Evolutionary conservation across 1,140 invertebrate genomes (phyloP).

Genomic region (Hermetia illucens): DNA sequence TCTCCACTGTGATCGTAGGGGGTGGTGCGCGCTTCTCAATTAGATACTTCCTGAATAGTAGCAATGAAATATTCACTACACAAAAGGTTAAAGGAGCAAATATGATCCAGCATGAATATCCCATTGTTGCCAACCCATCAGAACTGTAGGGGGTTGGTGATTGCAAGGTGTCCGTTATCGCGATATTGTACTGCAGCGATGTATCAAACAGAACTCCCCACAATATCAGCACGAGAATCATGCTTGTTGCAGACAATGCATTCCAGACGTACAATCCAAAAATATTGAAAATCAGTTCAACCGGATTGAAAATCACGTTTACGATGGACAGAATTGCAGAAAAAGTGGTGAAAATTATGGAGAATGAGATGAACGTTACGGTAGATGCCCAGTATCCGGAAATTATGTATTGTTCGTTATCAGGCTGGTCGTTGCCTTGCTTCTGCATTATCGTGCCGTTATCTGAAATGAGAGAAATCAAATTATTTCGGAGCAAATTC

Average conservation of each 20-base stretch:
- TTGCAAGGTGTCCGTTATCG: constrained; percentile 6
- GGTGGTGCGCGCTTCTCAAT: background rate
- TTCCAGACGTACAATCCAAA: constrained; percentile 8
- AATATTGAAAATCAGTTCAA: constrained; percentile 4
- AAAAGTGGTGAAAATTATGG: too few species aligned
- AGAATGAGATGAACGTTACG: too few species aligned
- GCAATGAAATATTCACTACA: constrained; percentile 6
- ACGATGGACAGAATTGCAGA: constrained; percentile 2
- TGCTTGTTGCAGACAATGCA: constrained; percentile 1
- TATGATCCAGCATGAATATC: constrained; percentile 27
- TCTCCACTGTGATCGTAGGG: constrained; percentile 2
- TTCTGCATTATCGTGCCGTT: too few species aligned
- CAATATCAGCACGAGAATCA: constrained; percentile 2
- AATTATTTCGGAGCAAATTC: too few species aligned
- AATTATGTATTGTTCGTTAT: too few species aligned
- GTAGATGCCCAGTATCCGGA: too few species aligned
- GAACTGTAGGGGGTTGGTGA: constrained; percentile 13
- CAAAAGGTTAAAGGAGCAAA: constrained; percentile 2
- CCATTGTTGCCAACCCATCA: constrained; percentile 29
- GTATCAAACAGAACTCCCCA: constrained; percentile 5
- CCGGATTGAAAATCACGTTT: constrained; percentile 6
- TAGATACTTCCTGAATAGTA: constrained; percentile 4
- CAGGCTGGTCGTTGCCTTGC: too few species aligned
- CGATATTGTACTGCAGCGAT: constrained; percentile 5
- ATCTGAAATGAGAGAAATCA: too few species aligned